Percentiles rank a stretch among this genome's conserved stretches.
These are phyloP conservation scores for Dolichopus griseipennis DNA, from an alignment of 2,888 invertebrate genomes.

Conservation along the genomic window DNA sequence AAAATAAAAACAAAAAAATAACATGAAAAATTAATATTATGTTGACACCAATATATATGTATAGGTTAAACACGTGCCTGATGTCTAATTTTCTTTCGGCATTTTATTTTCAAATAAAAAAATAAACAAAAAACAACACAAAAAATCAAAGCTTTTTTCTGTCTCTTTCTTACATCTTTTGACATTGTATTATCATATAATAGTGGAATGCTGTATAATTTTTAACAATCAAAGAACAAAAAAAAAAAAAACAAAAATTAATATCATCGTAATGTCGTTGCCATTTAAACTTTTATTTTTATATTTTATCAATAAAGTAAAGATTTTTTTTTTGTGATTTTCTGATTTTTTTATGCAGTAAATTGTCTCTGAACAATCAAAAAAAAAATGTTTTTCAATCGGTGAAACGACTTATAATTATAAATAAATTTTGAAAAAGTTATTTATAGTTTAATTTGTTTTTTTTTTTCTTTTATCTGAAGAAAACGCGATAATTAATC, in stretches of 20 bases:
- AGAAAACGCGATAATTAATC: too few relatives aligned
- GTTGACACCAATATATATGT: conserved; percentile 9
- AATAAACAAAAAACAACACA: neutral
- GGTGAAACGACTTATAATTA: too few relatives aligned
- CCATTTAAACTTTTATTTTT: neutral
- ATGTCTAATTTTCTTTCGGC: conserved; percentile 7
- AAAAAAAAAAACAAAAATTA: neutral
- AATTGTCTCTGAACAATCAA: too few relatives aligned
- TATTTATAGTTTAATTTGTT: too few relatives aligned
- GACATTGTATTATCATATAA: neutral
- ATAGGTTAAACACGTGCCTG: conserved; percentile 8
- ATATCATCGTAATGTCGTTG: neutral
- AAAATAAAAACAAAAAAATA: neutral
- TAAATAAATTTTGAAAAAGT: too few relatives aligned
- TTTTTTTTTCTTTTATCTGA: too few relatives aligned
- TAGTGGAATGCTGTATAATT: neutral
- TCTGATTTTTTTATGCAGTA: neutral
- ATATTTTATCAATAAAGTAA: neutral
- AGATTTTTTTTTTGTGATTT: neutral
- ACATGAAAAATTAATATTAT: conserved; percentile 6
- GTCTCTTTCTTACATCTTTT: neutral
- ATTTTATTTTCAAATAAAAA: neutral
- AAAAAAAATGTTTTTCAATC: too few relatives aligned
- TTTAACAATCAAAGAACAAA: too few relatives aligned
- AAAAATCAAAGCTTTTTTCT: neutral